Base-by-base conservation (phyloP, 2,888 invertebrate genomes). In the Carcina quercana region DNA sequence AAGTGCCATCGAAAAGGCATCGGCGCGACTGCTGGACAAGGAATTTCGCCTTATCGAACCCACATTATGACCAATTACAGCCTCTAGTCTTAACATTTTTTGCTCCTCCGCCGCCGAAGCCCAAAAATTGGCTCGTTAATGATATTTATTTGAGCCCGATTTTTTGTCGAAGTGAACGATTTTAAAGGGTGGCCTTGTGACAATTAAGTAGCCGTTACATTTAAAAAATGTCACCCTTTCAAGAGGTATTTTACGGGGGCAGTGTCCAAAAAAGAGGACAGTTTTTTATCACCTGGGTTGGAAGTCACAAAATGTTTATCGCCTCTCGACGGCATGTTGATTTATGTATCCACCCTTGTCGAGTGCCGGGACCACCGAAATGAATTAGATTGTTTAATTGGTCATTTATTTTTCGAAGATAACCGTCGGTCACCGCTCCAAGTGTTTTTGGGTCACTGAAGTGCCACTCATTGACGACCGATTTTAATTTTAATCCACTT, bases 241-340 rank as follows among this genome's bases (percentile, higher is more conserved):
- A 62, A 66, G 56, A 7, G 56, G 61, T 51, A 52, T 57, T 66
- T 66, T 53, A 55, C 57, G 66, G 64, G 61, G 60, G 62, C 60
- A 62, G 46, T 59, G 67, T 60, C 64, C 58, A 75, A 80, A 78
- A 78, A 79, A 78, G 62, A 58, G 74, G 68, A 47, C 64, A 61
- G 38, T 65, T 80, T 79, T 78, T 82, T 82, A 76, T 82, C 80
- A 80, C 78, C 79, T 80, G 80, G 63, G 56, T 61, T 79, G 72
- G 76, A 74, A 80, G 79, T 80, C 78, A 80, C 71, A 79, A 79
- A 82, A 76, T 79, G 78, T 82, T 83, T 82, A 82, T 83, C 80
- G 68, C 76, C 69, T 75, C 80, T 82, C 67, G 62, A 70, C 63
- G 68, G 64, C 70, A 61, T 71, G 80, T 78, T 82, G 82, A 83